phyloP scores from a whole-genome alignment of 2,113 vertebrate species.

The Bubo blakistoni region DNA sequence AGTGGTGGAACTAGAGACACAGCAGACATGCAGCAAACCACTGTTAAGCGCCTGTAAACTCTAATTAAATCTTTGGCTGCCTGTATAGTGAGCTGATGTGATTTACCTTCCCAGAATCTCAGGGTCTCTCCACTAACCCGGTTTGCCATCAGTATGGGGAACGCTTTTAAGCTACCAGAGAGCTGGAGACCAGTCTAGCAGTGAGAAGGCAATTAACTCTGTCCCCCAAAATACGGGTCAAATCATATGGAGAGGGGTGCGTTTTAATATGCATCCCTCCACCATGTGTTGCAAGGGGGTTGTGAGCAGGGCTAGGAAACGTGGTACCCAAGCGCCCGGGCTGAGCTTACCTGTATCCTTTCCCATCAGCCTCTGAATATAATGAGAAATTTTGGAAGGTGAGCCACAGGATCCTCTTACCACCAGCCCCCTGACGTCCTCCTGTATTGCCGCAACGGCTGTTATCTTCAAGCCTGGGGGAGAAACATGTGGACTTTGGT shows the following conservation, averaged over 20 bases:
- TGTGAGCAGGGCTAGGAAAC: neutral
- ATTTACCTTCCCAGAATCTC: neutral
- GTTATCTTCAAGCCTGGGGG: conserved; percentile 70
- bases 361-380: neutral
- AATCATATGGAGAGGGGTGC: no score
- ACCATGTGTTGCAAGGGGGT: no score
- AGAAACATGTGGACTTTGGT: rapidly evolving
- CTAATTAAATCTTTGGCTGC: neutral
- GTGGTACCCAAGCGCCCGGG: rapidly evolving
- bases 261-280: neutral
- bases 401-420: neutral
- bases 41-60: neutral
- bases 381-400: neutral
- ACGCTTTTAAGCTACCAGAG: neutral
- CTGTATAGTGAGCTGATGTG: neutral
- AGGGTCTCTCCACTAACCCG: neutral
- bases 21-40: neutral
- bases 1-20: neutral
- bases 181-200: neutral
- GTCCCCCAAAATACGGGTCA: neutral
- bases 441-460: conserved; percentile 65
- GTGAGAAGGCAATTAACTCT: neutral
- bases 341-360: neutral
- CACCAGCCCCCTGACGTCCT: conserved; percentile 61
- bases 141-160: neutral